A percentile compares a stretch with the other conserved stretches of the same genome.
phyloP scores from a whole-genome alignment of 2,797 vertebrate genomes.

The Pseudotriccus pelzelni region DNA sequence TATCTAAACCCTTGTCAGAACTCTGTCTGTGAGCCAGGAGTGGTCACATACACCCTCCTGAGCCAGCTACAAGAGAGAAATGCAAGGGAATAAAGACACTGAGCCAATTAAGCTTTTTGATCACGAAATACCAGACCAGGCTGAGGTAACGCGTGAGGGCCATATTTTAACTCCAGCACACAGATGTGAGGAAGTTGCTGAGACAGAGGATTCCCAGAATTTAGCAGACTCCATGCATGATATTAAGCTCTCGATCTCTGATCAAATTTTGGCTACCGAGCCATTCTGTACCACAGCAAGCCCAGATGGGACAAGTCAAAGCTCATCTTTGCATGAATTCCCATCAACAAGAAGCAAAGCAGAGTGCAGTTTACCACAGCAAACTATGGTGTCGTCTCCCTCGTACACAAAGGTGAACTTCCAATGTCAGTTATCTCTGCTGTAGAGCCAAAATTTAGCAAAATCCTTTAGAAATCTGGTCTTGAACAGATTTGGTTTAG shows the following conservation, averaged over 20 bases:
- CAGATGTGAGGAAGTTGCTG: background rate
- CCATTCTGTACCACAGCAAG: background rate
- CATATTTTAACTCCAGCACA: background rate
- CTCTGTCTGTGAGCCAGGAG: background rate
- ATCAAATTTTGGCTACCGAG: background rate
- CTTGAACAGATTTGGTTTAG: background rate
- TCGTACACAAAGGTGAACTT: background rate
- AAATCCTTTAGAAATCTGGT: background rate
- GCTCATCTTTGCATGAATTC: background rate
- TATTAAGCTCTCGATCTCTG: background rate
- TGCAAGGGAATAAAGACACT: background rate
- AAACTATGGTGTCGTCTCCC: background rate
- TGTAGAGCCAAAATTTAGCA: background rate
- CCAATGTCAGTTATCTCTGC: background rate
- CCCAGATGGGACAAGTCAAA: background rate
- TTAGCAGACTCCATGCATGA: background rate
- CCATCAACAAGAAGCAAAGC: background rate
- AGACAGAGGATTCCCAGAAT: background rate
- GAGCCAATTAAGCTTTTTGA: background rate
- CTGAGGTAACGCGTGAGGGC: rapidly evolving
- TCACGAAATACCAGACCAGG: background rate
- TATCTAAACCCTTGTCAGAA: background rate
- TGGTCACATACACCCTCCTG: background rate
- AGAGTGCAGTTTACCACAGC: background rate
- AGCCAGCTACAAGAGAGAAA: background rate